These are phyloP conservation scores for Lerema accius DNA, from an alignment of 1,140 invertebrate genomes.

Conservation along the genomic window DNA sequence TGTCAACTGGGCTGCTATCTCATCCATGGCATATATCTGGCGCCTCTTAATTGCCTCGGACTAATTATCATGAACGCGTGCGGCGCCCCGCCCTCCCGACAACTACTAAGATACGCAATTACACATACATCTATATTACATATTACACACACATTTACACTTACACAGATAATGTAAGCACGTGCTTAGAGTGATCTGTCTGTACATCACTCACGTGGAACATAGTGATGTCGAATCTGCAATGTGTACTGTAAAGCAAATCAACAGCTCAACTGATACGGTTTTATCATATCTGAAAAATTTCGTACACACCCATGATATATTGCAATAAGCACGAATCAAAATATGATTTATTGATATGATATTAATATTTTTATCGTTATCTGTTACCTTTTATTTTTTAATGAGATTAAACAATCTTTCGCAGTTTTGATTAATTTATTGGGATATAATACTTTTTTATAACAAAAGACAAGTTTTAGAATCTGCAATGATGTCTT, in stretches of 20 bases:
- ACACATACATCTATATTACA: constrained; percentile 45
- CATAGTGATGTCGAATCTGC: no score
- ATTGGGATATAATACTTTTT: no score
- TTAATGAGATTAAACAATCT: no score
- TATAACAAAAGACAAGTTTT: no score
- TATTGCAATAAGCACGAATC: constrained; percentile 13
- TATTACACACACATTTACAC: constrained; percentile 47
- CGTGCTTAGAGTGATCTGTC: constrained; percentile 49
- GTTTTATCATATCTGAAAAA: constrained; percentile 6
- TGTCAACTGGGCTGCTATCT: constrained; percentile 61
- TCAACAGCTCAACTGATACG: neutral
- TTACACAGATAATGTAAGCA: constrained; percentile 46
- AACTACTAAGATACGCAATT: constrained; percentile 59
- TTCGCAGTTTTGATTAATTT: no score
- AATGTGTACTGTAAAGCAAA: no score
- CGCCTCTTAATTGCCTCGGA: constrained; percentile 78
- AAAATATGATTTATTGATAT: constrained; percentile 9
- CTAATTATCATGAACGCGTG: constrained; percentile 79
- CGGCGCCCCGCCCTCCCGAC: constrained; percentile 53
- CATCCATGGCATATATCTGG: constrained; percentile 74
- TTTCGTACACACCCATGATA: constrained; percentile 2
- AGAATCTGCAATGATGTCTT: no score
- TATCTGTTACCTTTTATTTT: no score
- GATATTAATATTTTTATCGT: neutral
- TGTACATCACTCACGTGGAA: constrained; percentile 40